Percentiles rank a stretch among this genome's conserved stretches.
These are phyloP conservation scores for Dioctria rufipes DNA, from an alignment of 2,888 invertebrate genomes.

Conservation along the genomic window DNA sequence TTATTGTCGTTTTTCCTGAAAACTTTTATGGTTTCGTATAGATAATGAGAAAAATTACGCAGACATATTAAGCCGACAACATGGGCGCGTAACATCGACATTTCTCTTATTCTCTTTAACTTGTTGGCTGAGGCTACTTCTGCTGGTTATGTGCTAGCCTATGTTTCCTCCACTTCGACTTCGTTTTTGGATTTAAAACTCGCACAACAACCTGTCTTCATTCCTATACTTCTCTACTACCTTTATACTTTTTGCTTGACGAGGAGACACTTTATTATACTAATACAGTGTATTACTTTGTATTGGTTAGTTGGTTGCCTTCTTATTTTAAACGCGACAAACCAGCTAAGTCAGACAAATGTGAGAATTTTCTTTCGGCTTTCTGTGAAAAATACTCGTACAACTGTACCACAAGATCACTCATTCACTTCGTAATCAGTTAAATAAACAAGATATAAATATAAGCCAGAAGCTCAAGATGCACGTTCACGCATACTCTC, in stretches of 20 bases:
- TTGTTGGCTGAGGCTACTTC: background rate
- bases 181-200: conserved; percentile 17
- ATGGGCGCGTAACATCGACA: conserved; percentile 33
- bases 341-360: conserved; percentile 7
- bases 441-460: conserved; percentile 50
- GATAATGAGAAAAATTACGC: conserved; percentile 37
- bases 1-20: conserved; percentile 32
- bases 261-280: conserved; percentile 36
- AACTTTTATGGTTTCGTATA: conserved; percentile 40
- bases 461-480: conserved; percentile 6
- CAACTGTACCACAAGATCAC: conserved; percentile 31
- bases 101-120: conserved; percentile 32
- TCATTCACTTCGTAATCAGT: conserved; percentile 46
- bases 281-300: background rate
- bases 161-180: background rate
- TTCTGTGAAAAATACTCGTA: conserved; percentile 1
- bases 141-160: too few species aligned
- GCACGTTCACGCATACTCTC: conserved; percentile 2
- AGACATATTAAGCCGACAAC: conserved; percentile 42
- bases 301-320: background rate
- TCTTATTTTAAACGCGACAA: conserved; percentile 17
- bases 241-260: conserved; percentile 35
- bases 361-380: conserved; percentile 24
- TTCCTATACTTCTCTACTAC: conserved; percentile 42
- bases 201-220: conserved; percentile 48